Evolutionary conservation across 2,113 vertebrate species (phyloP).

Genomic region (Sus scrofa): T2T-Sscrofa CM000812.6:270497501-270498000

Average conservation of each 20-base stretch:
- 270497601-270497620: constrained; percentile 52
- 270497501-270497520: constrained; percentile 70
- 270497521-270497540: constrained; percentile 65
- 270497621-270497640: constrained; percentile 27
- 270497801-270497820: not conserved
- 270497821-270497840: not conserved
- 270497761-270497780: constrained; percentile 25
- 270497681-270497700: constrained; percentile 11
- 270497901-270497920: not conserved
- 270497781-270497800: not conserved
- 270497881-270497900: not conserved
- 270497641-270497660: constrained; percentile 61
- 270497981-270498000: not conserved
- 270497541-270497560: constrained; percentile 71
- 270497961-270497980: not conserved
- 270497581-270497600: constrained; percentile 64
- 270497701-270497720: not conserved
- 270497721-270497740: not conserved
- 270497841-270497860: constrained; percentile 26
- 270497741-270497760: not conserved
- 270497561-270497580: constrained; percentile 18
- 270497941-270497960: not conserved
- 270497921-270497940: not conserved
- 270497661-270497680: constrained; percentile 58
- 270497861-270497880: not conserved